Evolutionary conservation across 1,140 invertebrate genomes (phyloP), one percentile per base, ranked within the genome.

Genomic region (Drosophila kurseongensis): DNA sequence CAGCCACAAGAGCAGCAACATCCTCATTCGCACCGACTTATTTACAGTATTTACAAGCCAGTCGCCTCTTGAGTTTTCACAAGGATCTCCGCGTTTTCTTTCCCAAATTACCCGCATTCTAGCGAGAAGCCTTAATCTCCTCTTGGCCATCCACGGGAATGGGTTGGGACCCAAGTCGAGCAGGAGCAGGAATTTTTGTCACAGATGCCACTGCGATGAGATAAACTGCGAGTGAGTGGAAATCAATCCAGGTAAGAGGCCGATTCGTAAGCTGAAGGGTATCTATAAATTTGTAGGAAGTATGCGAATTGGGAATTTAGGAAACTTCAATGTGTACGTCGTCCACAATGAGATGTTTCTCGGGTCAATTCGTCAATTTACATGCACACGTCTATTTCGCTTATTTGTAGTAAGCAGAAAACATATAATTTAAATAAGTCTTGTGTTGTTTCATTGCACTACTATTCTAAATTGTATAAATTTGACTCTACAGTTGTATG

Each of bases 21-120:
- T 18, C 18, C 52, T 45, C 66, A 71, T 42, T 38, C 54, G 18
- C 44, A 47, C 36, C 72, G 29, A 73, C 58, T 75, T 73, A 63
- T 73, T 75, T 56, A 51, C 59, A 75, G 63, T 60, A 81, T 67
- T 77, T 62, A 60, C 67, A 50, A 59, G 63, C 48, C 44, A 36
- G 56, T 76, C 50, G 71, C 42, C 48, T 48, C 52, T 48, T 57
- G 61, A 41, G 45, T 56, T 63, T 45, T 23, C 32, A 9, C 48
- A n/a, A 35, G 12, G 50, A 61, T 32, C 16, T 44, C 23, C 18
- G 42, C 29, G 44, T 74, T 56, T 40, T 8, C 35, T 40, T 40
- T 23, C 16, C 29, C 40, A 84, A 85, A 80, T 85, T 80, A 77
- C 67, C 73, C 45, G 63, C 62, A 56, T 62, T 58, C 45, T 36